Evolutionary conservation across 2,888 invertebrate species (phyloP), one percentile per base, ranked within the genome.

Genomic region (Phyllotreta striolata): DNA sequence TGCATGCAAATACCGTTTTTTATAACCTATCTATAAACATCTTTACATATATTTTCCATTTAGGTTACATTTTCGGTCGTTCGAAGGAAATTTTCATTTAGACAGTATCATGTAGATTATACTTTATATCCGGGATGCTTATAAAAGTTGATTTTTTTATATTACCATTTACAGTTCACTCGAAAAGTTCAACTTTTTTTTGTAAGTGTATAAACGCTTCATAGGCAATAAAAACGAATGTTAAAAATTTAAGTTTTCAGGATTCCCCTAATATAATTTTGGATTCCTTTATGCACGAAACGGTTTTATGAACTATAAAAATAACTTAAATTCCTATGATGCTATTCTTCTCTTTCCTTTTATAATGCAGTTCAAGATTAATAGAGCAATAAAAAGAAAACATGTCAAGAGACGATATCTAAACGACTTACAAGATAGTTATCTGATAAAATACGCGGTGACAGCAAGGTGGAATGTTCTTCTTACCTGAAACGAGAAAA

Each of bases 1-100:
- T 59, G 59, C 51, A 59, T 59, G 51, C 40, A 51, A 59, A 59
- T 59, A 51, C 52, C 40, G 9, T 41, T 52, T 59, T 58, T 59
- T 59, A 59, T 41, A 35, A 43, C 37, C 52, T 51, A 59, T 59
- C 59, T 59, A 59, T 59, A 59, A 59, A 59, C 59, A 59, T 59
- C 59, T 59, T 59, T 59, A 59, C 59, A 59, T 59, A 59, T 59
- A 59, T 59, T 59, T 59, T 59, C 59, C 59, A 51, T 59, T 59
- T 59, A 43, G 51, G 51, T 51, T 59, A 51, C 43, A 59, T 41
- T 51, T 34, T 39, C 4, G 43, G 13, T 51, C 41, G 39, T 52
- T 58, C 37, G 4, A 9, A 8, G 8, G 51, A 59, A 59, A 41
- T 49, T 58, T 58, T 58, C 49, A 51, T 51, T 59, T 59, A 59